Percentiles rank a stretch among this genome's conserved stretches.
These are phyloP conservation scores for Collichthys lucidus DNA, from an alignment of 2,113 vertebrate genomes.

Conservation along the genomic window DNA sequence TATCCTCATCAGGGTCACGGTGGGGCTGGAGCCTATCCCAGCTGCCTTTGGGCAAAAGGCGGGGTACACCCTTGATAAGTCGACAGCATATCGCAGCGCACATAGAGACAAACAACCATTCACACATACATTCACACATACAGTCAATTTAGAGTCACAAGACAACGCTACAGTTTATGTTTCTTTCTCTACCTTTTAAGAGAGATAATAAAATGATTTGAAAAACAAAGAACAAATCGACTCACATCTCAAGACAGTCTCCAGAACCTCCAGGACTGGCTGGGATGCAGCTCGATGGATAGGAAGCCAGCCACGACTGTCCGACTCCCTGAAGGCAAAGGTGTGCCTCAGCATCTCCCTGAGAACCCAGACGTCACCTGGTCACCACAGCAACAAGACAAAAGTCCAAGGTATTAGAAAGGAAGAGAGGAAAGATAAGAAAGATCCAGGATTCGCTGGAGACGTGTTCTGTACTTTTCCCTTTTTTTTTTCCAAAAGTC, in stretches of 20 bases:
- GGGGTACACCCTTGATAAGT: too few relatives aligned
- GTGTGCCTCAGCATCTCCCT: slow-evolving; percentile 81
- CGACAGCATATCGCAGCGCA: too few relatives aligned
- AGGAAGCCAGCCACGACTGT: slow-evolving; percentile 87
- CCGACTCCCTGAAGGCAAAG: slow-evolving; percentile 84
- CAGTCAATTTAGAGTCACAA: too few relatives aligned
- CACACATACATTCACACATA: too few relatives aligned
- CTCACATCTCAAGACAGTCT: slow-evolving; percentile 85
- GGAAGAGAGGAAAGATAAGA: not conserved
- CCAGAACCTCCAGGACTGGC: slow-evolving; percentile 85
- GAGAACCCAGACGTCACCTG: slow-evolving; percentile 85
- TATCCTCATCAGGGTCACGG: too few relatives aligned
- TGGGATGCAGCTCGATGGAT: slow-evolving; percentile 84
- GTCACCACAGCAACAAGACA: slow-evolving; percentile 6
- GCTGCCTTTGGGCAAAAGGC: too few relatives aligned
- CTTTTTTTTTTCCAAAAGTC: not conserved
- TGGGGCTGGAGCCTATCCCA: too few relatives aligned
- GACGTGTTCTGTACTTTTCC: not conserved
- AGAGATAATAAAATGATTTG: not conserved
- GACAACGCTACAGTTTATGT: not conserved
- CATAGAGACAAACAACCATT: too few relatives aligned
- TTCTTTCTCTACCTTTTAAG: not conserved
- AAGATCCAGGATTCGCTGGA: not conserved
- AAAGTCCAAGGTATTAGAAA: not conserved
- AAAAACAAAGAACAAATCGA: not conserved